Evolutionary conservation across 2,888 invertebrate species (phyloP), one percentile per base, ranked within the genome.

Genomic region (Drosophila paranaensis): DNA sequence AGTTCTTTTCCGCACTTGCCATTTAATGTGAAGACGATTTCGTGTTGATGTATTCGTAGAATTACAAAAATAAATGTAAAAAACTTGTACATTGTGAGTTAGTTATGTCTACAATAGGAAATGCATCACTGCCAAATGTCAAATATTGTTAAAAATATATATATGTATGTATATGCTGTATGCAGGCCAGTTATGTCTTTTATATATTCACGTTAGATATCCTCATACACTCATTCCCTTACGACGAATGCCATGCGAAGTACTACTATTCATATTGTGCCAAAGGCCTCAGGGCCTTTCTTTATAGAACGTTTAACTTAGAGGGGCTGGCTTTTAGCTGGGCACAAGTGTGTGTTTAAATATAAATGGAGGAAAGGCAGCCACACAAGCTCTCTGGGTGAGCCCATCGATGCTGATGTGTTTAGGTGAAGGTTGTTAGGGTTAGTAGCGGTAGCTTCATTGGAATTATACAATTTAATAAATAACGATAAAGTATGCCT

Each of bases 51-150:
- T 56, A 54, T 61, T 87, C 82, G 71, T 89, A 77, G 82, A 80
- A 74, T 80, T 86, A 89, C 72, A 86, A 86, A 86, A 86, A 86
- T 89, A 86, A 86, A 89, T 86, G 78, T 82, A 86, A 86, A 82
- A 85, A 85, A 88, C 89, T 84, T 84, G 84, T 84, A 84, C 84
- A 84, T 65, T 33, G 33, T 81, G 85, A 77, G 82, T 89, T 87
- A 79, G 86, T 85, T 85, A 74, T 71, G 74, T 77, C 90, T 88
- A 88, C 73, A 77, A 72, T 85, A 85, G 90, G 86, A 89, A 88
- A 88, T 87, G 87, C 87, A 87, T 71, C 68, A 54, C 73, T 74
- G 65, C 66, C 69, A 56, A 61, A 71, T 79, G 56, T 68, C 60
- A 68, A 66, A 73, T 70, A 60, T 79, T 72, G 71, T 74, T 86